Percentiles rank a stretch among this genome's conserved stretches.
These are phyloP conservation scores for Neria commutata DNA, from an alignment of 2,888 invertebrate genomes.

Conservation along the genomic window DNA sequence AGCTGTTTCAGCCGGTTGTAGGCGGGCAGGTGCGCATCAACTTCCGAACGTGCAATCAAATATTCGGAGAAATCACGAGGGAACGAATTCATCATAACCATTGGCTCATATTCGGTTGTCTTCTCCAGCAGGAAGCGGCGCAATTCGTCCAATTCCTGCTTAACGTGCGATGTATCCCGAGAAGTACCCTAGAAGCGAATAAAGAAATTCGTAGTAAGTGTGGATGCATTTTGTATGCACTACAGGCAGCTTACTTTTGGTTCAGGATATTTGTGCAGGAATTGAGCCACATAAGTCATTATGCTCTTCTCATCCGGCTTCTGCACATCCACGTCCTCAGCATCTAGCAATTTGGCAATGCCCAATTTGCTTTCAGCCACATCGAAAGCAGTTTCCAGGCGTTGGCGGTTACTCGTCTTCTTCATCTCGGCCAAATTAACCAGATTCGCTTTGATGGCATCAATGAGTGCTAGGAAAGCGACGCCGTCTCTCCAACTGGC, in stretches of 20 bases:
- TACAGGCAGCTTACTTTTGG: conserved; percentile 67
- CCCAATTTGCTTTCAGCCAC: conserved; percentile 91
- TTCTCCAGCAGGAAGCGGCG: conserved; percentile 83
- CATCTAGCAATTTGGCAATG: conserved; percentile 88
- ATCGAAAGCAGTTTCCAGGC: conserved; percentile 91
- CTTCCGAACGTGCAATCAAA: conserved; percentile 76
- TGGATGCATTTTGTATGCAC: background rate
- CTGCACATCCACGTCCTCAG: conserved; percentile 94
- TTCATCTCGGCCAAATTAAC: conserved; percentile 86
- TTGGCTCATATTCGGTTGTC: conserved; percentile 76
- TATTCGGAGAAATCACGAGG: conserved; percentile 84
- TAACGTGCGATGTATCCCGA: conserved; percentile 77
- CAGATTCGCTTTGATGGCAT: conserved; percentile 91
- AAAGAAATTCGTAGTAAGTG: background rate
- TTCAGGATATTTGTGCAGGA: conserved; percentile 92
- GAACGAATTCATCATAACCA: conserved; percentile 76
- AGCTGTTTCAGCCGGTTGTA: conserved; percentile 81
- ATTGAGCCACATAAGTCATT: conserved; percentile 98
- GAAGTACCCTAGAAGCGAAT: conserved; percentile 66
- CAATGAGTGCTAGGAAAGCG: conserved; percentile 93
- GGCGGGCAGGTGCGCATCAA: conserved; percentile 72
- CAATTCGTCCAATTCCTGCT: conserved; percentile 81
- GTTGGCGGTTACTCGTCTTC: conserved; percentile 76
- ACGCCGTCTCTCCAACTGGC: conserved; percentile 95
- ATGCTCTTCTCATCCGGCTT: conserved; percentile 97